A percentile compares a stretch with the other conserved stretches of the same genome.
Conservation (phyloP, 1,140 invertebrate genomes). For the Rhizoglyphus robini region DNA sequence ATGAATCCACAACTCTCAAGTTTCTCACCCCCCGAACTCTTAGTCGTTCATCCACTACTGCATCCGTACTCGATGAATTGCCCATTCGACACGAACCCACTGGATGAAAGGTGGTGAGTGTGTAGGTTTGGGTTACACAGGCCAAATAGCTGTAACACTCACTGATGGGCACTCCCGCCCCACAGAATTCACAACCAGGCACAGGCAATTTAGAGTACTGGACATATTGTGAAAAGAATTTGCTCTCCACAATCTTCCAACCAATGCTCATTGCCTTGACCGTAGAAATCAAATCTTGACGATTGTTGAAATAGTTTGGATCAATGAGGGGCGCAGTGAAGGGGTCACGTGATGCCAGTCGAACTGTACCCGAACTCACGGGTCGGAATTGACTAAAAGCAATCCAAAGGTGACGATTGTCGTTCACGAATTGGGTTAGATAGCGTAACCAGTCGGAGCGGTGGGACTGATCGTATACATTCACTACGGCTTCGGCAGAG, state of each 20-base stretch:
- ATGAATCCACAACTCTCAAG: conserved; percentile 26
- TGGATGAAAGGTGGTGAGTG: conserved; percentile 60
- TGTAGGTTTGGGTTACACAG: conserved; percentile 52
- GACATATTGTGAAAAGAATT: conserved; percentile 9
- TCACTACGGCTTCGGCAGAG: too few relatives aligned
- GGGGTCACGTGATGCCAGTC: conserved; percentile 42
- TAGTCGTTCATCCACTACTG: conserved; percentile 50
- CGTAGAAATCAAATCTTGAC: conserved; percentile 42
- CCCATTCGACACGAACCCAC: conserved; percentile 77
- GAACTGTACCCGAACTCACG: conserved; percentile 52
- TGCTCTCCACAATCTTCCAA: conserved; percentile 15
- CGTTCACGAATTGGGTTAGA: neutral
- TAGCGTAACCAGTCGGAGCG: too few relatives aligned
- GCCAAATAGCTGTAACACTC: conserved; percentile 68
- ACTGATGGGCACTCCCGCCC: too few relatives aligned
- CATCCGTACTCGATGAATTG: conserved; percentile 37
- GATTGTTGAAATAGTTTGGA: conserved; percentile 56
- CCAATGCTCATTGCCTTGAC: conserved; percentile 22
- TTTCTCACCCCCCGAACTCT: conserved; percentile 23
- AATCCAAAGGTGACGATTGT: conserved; percentile 7
- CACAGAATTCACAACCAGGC: conserved; percentile 53
- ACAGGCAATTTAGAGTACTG: neutral
- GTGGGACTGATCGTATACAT: too few relatives aligned
- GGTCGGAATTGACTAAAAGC: conserved; percentile 52
- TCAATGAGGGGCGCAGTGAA: conserved; percentile 57